Evolutionary conservation across 2,888 invertebrate species (phyloP).

Genomic region (Clistopyga incitator): DNA sequence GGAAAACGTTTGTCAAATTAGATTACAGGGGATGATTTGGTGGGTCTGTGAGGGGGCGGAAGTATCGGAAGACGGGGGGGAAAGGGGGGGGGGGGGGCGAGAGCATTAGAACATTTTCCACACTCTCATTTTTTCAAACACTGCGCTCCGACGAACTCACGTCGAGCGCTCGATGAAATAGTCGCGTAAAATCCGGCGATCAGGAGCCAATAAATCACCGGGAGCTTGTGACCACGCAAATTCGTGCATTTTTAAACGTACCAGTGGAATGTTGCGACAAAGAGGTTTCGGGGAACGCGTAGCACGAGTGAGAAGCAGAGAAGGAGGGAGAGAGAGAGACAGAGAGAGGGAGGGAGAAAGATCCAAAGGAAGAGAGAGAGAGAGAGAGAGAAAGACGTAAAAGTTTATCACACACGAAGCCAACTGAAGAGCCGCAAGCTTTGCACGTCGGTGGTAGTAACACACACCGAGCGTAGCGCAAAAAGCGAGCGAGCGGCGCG

Average conservation of each 20-base stretch:
- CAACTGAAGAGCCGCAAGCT: not conserved
- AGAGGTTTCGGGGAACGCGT: slow-evolving; percentile 23
- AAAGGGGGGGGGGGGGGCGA: slow-evolving; percentile 22
- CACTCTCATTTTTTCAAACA: too few relatives aligned
- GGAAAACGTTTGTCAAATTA: slow-evolving; percentile 61
- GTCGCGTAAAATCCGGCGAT: slow-evolving; percentile 4
- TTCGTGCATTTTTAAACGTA: slow-evolving; percentile 13
- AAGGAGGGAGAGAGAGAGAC: slow-evolving; percentile 1
- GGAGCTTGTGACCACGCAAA: not conserved
- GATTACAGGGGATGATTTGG: slow-evolving; percentile 65
- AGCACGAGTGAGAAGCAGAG: slow-evolving; percentile 1
- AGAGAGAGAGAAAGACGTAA: not conserved
- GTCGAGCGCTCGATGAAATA: not conserved
- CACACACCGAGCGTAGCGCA: not conserved
- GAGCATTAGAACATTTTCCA: slow-evolving; percentile 50
- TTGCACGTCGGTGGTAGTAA: slow-evolving; percentile 7
- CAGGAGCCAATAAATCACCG: not conserved
- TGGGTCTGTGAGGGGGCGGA: slow-evolving; percentile 44
- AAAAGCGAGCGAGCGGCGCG: not conserved
- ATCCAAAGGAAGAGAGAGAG: not conserved
- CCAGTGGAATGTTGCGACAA: slow-evolving; percentile 24
- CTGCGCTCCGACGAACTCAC: too few relatives aligned
- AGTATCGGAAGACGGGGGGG: slow-evolving; percentile 15
- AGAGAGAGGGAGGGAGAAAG: not conserved
- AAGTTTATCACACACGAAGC: slow-evolving; percentile 26